Evolutionary conservation across 1,140 invertebrate species (phyloP), one percentile per base, ranked within the genome.

Genomic region (Drosophila dunni): DNA sequence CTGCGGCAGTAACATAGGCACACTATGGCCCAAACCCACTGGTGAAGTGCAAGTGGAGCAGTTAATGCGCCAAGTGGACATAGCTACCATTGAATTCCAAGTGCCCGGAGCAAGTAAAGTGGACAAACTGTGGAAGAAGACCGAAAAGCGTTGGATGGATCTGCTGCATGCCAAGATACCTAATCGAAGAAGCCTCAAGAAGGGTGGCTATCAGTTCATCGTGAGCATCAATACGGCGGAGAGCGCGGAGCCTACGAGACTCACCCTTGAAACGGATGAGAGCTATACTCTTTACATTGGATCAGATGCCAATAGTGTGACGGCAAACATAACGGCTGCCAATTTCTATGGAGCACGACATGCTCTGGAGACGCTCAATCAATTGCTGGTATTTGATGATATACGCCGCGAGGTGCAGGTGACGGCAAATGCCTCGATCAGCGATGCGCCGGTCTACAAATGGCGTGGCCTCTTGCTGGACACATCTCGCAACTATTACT

Each of bases 381-480:
- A 98, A 76, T 83, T 98, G 17, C 94, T 97, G 3, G 93, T 96
- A 6, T 96, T 94, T 64, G 95, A 97, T 79, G 94, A 96, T 36
- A 90, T 92, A 8, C 56, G 91, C 9, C 80, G 82, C 0, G 91
- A 92, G 38, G 54, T 91, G 0, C 88, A 91, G 50, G 94, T 96
- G 3, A 93, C 94, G 0, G 92, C 93, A 3, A 93, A 95, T 66
- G 95, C 94, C 0, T 84, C 91, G 2, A 95, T 97, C 1, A 88
- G 64, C 0, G 97, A 97, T 91, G 93, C 92, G 20, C 97, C 97
- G 0, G 94, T 92, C 0, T 97, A 95, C 92, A 94, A 95, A 0
- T 96, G 97, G 92, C 94, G 97, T 80, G 96, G 96, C 2, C 92
- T 97, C 1, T 90, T 96, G 3, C 81, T 97, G 34, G 97, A 97